A percentile compares a stretch with the other conserved stretches of the same genome.
Conservation (phyloP, 2,888 invertebrate species). For the Diploptera punctata region DNA sequence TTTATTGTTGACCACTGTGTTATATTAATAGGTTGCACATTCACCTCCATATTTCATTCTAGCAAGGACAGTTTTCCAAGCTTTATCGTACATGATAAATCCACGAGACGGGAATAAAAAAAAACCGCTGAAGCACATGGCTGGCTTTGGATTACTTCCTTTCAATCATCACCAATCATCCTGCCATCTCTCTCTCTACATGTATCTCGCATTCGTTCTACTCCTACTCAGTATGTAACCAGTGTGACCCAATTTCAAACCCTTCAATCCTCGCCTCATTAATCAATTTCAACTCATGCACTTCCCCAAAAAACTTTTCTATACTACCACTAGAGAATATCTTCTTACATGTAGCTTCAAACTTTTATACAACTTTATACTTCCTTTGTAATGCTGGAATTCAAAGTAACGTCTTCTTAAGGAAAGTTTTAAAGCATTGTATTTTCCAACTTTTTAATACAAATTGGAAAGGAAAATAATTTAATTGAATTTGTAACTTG, state of each 20-base stretch:
- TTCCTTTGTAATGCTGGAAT: too few species aligned
- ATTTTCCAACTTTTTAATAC: too few species aligned
- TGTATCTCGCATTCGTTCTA: background rate
- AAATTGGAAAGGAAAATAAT: too few species aligned
- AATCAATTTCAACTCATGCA: slow-evolving; percentile 32
- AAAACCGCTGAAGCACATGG: background rate
- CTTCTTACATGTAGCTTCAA: background rate
- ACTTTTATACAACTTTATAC: background rate
- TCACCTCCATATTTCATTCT: slow-evolving; percentile 2
- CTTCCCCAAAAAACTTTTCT: background rate
- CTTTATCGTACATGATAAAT: background rate
- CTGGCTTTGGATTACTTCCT: slow-evolving; percentile 23
- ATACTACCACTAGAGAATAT: background rate
- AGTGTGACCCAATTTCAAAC: slow-evolving; percentile 22
- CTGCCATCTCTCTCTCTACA: slow-evolving; percentile 3
- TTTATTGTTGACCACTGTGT: background rate
- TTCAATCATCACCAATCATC: slow-evolving; percentile 35
- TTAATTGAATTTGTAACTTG: too few species aligned
- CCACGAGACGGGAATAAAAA: background rate
- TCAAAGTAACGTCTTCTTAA: too few species aligned
- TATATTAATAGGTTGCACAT: slow-evolving; percentile 13
- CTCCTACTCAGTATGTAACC: background rate
- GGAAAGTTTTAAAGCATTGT: too few species aligned
- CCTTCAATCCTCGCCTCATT: slow-evolving; percentile 36
- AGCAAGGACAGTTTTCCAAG: background rate